Conservation (phyloP, 2,113 vertebrate genomes). For the Ancistrus triradiatus region DNA sequence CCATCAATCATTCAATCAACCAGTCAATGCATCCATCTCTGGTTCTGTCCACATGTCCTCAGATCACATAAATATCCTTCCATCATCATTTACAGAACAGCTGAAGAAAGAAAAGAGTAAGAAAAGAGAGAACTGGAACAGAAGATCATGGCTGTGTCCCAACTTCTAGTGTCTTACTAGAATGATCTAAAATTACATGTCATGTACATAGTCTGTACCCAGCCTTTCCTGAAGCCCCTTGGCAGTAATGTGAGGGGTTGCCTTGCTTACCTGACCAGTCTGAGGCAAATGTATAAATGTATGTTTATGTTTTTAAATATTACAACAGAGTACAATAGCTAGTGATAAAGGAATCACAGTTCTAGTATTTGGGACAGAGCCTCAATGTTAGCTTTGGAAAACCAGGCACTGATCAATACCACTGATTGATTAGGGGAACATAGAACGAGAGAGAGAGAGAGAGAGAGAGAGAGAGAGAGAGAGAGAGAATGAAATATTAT, state of each 20-base stretch:
- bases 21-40: constrained; percentile 7
- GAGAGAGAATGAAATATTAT: too few species aligned
- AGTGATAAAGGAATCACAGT: too few species aligned
- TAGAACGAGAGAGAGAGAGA: not conserved
- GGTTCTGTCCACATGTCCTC: not conserved
- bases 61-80: too few species aligned
- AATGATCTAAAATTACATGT: too few species aligned
- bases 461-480: constrained; percentile 28
- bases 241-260: too few species aligned
- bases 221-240: too few species aligned
- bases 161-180: not conserved
- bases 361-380: constrained; percentile 4
- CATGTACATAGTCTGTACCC: too few species aligned
- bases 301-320: too few species aligned
- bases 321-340: too few species aligned
- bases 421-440: not conserved
- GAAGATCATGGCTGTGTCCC: constrained; percentile 15
- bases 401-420: not conserved
- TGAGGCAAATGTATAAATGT: too few species aligned
- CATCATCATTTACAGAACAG: not conserved
- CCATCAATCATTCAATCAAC: not conserved
- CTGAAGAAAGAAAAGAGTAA: not conserved
- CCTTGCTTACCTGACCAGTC: too few species aligned
- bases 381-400: not conserved
- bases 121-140: constrained; percentile 1